A percentile compares a stretch with the other conserved stretches of the same genome.
phyloP scores from a whole-genome alignment of 2,113 vertebrate species.

The Urocitellus parryii region DNA sequence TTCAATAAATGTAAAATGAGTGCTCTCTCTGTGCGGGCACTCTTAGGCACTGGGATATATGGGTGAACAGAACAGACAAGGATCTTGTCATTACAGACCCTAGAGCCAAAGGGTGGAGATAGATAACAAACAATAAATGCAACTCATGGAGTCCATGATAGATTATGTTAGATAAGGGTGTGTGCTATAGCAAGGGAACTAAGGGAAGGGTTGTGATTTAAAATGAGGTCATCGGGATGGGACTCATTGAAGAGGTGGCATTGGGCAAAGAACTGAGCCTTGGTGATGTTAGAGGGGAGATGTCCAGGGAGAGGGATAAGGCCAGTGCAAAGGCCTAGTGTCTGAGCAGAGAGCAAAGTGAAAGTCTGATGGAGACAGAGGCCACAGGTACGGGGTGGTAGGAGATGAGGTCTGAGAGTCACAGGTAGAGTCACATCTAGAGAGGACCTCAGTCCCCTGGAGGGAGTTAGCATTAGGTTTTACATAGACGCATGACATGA shows the following conservation, averaged over 20 bases:
- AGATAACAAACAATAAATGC: background rate
- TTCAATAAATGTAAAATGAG: background rate
- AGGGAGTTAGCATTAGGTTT: background rate
- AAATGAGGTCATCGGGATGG: background rate
- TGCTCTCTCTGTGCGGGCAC: background rate
- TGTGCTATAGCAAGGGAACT: too few relatives aligned
- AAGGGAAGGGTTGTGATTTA: background rate
- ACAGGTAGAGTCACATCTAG: background rate
- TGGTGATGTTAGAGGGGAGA: background rate
- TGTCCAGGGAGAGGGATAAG: background rate
- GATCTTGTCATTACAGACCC: background rate
- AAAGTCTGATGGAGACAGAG: background rate
- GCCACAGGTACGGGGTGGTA: rapidly evolving
- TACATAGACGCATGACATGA: background rate
- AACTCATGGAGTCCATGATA: background rate
- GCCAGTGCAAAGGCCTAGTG: background rate
- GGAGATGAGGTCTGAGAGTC: background rate
- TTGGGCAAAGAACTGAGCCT: background rate
- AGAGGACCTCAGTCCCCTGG: background rate
- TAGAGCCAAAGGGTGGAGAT: background rate
- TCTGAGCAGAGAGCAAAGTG: background rate
- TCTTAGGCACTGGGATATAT: background rate
- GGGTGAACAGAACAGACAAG: background rate
- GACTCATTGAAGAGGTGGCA: background rate
- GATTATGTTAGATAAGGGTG: background rate